phyloP scores from a whole-genome alignment of 2,888 invertebrate genomes.

The Diadegma fenestrale region DNA sequence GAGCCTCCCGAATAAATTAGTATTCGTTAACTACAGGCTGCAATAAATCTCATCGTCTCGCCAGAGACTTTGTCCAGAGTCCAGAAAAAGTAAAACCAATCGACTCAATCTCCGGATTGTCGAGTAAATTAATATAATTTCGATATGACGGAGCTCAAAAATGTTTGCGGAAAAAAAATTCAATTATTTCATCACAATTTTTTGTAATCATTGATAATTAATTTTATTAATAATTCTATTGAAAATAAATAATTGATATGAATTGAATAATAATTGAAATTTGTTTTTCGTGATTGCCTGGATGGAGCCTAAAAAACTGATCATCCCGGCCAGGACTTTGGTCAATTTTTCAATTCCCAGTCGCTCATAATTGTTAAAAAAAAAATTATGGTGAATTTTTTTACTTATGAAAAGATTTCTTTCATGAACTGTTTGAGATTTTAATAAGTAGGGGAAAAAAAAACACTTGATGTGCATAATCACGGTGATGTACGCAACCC shows the following conservation, averaged over 20 bases:
- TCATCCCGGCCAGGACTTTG: background rate
- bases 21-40: background rate
- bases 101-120: background rate
- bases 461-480: conserved; percentile 67
- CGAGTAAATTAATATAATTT: background rate
- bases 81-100: background rate
- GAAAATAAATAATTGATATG: too few species aligned
- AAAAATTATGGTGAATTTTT: background rate
- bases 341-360: background rate
- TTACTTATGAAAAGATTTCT: background rate
- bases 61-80: background rate
- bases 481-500: conserved; percentile 61
- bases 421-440: background rate
- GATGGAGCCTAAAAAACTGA: background rate
- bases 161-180: background rate
- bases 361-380: background rate
- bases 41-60: conserved; percentile 12
- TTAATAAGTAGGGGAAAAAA: background rate
- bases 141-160: background rate
- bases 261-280: too few species aligned
- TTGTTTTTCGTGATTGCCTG: background rate
- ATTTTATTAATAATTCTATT: too few species aligned
- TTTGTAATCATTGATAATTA: background rate
- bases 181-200: background rate
- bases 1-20: background rate